These are phyloP conservation scores for Netelia inedita DNA, from an alignment of 2,888 invertebrate species.

Conservation along the genomic window DNA sequence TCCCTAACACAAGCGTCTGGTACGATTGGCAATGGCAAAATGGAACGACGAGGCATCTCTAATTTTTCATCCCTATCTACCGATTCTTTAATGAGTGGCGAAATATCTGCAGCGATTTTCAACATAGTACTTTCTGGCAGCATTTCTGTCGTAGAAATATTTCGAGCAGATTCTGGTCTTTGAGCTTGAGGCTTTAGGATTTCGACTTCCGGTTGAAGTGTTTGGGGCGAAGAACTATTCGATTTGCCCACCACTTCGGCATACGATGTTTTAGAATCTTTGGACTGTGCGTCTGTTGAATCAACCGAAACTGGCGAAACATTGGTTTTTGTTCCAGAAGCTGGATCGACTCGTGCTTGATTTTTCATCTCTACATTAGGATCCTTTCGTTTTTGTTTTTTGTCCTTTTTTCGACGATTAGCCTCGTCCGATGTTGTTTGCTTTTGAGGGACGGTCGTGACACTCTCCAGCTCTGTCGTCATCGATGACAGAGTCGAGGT, in stretches of 20 bases:
- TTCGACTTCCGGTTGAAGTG: conserved; percentile 75
- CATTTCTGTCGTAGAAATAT: conserved; percentile 5
- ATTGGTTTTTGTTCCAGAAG: conserved; percentile 51
- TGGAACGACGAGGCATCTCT: background rate
- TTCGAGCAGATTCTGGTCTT: conserved; percentile 37
- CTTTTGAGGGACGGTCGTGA: conserved; percentile 26
- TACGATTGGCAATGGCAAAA: conserved; percentile 12
- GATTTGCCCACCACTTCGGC: conserved; percentile 88
- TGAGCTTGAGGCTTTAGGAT: conserved; percentile 71
- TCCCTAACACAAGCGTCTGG: conserved; percentile 65
- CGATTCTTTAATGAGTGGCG: conserved; percentile 24
- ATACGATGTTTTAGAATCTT: conserved; percentile 87
- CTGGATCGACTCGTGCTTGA: conserved; percentile 47
- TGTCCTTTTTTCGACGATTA: conserved; percentile 66
- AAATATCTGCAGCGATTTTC: conserved; percentile 15
- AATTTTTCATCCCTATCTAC: conserved; percentile 2
- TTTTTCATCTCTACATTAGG: conserved; percentile 41
- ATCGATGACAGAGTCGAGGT: background rate
- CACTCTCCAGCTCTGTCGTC: conserved; percentile 12
- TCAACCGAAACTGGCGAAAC: conserved; percentile 61
- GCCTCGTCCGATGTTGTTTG: conserved; percentile 50
- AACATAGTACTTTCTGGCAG: conserved; percentile 23
- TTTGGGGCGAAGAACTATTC: conserved; percentile 83
- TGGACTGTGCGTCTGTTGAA: conserved; percentile 23
- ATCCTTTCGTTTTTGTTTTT: conserved; percentile 67